Base-by-base conservation (phyloP, 2,797 vertebrate species). In the Poeciliopsis gracilis region DNA sequence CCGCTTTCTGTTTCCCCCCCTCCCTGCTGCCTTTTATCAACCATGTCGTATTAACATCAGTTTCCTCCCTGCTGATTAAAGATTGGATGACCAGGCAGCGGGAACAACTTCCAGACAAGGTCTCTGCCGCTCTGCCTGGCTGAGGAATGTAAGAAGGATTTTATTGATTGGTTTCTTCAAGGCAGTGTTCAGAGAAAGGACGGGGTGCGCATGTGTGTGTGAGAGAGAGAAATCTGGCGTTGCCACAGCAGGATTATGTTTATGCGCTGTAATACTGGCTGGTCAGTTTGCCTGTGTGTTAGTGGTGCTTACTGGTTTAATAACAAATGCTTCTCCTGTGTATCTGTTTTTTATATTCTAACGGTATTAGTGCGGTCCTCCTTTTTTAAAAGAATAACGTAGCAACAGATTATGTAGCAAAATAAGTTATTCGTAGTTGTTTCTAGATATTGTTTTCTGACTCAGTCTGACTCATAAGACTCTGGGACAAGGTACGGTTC, bases 131-230 rank as follows among this genome's bases (percentile, higher is more conserved):
- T 72, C 55, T 51, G 46, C 18, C 30, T 49, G 2, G 79, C 85
- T 43, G 76, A 88, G 76, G 81, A 89, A 90, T 91, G 84, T 88
- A 87, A 88, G 85, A 86, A 87, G 85, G 72, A 30, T 61, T 89
- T 85, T 88, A 93, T 94, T 83, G 91, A 93, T 91, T 72, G 57
- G 57, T 77, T 77, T 63, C 84, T 81, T 69, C 23, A 33, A 80
- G 81, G 85, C 51, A 53, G 36, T 10, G n/a, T 84, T 84, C 73
- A 49, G 53, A 61, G 79, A 76, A 75, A 36, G 51, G 72, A 76
- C 51, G 28, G 43, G 33, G 66, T 71, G 38, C 33, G 33, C 55
- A 57, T 36, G 67, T n/a, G 4, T 41, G 8, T 2, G 59, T 67
- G 13, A 77, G 47, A 20, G 8, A 41, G 36, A 59, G 45, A 18